Evolutionary conservation across 2,888 invertebrate genomes (phyloP), one percentile per base, ranked within the genome.

Genomic region (Hirudinaria manillensis): DNA sequence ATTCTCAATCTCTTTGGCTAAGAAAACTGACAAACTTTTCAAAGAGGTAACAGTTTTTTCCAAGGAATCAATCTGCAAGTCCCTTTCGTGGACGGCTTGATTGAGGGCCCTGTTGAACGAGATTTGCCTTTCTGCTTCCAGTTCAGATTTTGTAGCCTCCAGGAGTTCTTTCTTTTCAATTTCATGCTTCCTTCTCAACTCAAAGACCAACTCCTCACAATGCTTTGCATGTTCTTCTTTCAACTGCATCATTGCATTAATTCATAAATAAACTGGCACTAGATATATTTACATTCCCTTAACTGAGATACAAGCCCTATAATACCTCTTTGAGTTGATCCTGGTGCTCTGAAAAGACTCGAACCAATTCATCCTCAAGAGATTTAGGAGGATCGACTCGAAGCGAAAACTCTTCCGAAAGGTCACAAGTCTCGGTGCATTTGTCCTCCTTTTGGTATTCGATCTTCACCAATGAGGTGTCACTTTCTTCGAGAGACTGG

Each of bases 51-150:
- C 36, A 36, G 68, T 34, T 51, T 13, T 21, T 73, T 73, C 73
- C 21, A 76, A 61, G 16, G 34, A n/a, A 16, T 72, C 75, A 29
- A 76, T 79, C 55, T 56, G 34, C 29, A 67, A n/a, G 16, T 78
- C 72, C 19, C 77, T 68, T 16, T 75, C 77, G n/a, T 65, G 36
- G 56, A 74, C 68, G 72, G 91, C 88, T 45, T 89, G 88, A 51
- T 89, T 89, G 6, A 90, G 87, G 34, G 89, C 88, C 80, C 90
- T 90, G 81, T 90, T 90, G 81, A 90, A 89, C 78, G 79, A 79
- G 32, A 85, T 82, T 76, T 78, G 76, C 51, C 76, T 32, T 51
- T 73, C 68, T 55, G 75, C 76, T 27, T 76, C 76, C 24, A 73
- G 13, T 36, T 56, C 73, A 24, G 32, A 32, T 55, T 24, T 73